Evolutionary conservation across 1,140 invertebrate genomes (phyloP), one percentile per base, ranked within the genome.

Genomic region (Drosophila ambigua): DNA sequence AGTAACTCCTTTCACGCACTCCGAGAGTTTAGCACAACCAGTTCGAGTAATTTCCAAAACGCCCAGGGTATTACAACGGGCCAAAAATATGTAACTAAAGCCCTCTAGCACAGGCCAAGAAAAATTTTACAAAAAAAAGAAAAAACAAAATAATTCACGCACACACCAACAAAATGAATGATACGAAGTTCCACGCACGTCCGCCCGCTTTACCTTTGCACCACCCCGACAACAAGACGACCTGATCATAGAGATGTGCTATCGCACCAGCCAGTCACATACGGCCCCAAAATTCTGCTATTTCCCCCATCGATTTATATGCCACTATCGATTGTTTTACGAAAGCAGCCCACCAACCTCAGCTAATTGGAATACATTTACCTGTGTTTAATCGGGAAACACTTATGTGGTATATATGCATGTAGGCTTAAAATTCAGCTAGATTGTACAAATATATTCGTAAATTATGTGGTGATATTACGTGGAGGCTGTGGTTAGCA

Each of bases 131-230:
- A 24, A 15, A 65, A 64, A 31, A 31, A 45, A 39, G 41, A 69
- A 64, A 64, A 31, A 74, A 74, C 41, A 74, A 66, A 75, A 75
- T 75, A 75, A 74, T 24, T 52, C 68, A 62, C 67, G 59, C 68
- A 72, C 68, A 72, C 71, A 72, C 23, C 52, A 64, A 23, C 72
- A 74, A 52, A 68, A 69, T 57, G 31, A 46, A 13, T 46, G 39
- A 53, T 59, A 68, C 65, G 44, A 20, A 59, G 67, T 28, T 41
- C 68, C 71, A 73, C 71, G 57, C 71, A 72, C 71, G 67, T 66
- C 65, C 64, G 46, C 59, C 62, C 55, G 57, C 45, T 71, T 61
- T 72, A 59, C 63, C 49, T 57, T 24, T 41, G 16, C 28, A 63
- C 26, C 45, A 28, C 23, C 41, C 23, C 41, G 28, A 31, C 28